phyloP scores from a whole-genome alignment of 2,113 vertebrate genomes.

The Mobula birostris region DNA sequence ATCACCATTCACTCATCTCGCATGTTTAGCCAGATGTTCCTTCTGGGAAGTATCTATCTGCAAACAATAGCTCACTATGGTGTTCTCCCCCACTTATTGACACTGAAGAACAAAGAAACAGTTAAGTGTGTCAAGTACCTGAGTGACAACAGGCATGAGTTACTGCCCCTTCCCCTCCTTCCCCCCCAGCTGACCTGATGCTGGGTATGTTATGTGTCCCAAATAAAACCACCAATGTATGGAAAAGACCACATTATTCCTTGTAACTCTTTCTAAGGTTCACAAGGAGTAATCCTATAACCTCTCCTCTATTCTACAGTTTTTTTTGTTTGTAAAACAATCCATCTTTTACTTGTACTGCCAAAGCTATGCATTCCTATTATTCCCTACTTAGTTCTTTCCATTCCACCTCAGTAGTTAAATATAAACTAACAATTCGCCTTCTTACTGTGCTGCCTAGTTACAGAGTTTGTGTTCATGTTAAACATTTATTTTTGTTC shows the following conservation, averaged over 20 bases:
- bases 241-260: background rate
- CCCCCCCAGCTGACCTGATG: background rate
- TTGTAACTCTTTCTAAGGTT: background rate
- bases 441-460: background rate
- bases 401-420: background rate
- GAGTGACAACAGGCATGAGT: background rate
- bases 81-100: background rate
- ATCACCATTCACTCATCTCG: background rate
- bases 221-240: background rate
- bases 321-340: background rate
- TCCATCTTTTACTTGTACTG: background rate
- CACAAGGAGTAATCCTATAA: background rate
- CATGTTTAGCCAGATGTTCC: background rate
- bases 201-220: background rate
- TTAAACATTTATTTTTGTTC: slow-evolving; percentile 14
- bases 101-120: background rate
- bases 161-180: background rate
- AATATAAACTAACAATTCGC: background rate
- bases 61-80: background rate
- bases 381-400: background rate
- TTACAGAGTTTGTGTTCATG: background rate
- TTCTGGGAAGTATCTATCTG: background rate
- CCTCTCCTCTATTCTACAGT: background rate
- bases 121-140: background rate
- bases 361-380: background rate